Evolutionary conservation across 2,888 invertebrate genomes (phyloP), one percentile per base, ranked within the genome.

Genomic region (Amaurobius ferox): DNA sequence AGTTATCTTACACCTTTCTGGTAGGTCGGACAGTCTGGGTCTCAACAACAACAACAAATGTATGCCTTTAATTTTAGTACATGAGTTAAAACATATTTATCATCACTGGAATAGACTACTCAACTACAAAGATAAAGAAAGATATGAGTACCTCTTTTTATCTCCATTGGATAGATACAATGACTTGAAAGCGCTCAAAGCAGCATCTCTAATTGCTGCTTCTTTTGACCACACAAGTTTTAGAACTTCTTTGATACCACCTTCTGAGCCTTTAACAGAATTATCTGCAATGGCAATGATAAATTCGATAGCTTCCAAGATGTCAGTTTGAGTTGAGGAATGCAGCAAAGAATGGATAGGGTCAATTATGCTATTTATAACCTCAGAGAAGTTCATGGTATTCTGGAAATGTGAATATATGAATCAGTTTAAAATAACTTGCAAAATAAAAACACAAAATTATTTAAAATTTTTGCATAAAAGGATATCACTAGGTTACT

Each of bases 291-390:
- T 86, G 39, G 86, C 68, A 0, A 87, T 88, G 39, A 89, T 86
- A 66, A 89, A 96, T 85, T 96, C 95, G 30, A 98, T 95, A 0
- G 98, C 95, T 91, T 98, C 98, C 76, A 95, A 93, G 16, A 97
- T 95, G 91, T 98, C 98, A 0, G 95, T 94, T 3, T 94, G 93
- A 87, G 90, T 91, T 83, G 91, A 91, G 1, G 92, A 92, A 28
- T 91, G 90, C 13, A 98, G 92, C 90, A 97, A 92, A 26, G 94
- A 93, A 88, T 94, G 94, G 83, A 96, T 94, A n/a, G 94, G 91
- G 0, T 94, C 93, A 79, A 95, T 91, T 7, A 93, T 92, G 19
- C 91, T 90, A 88, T 93, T 93, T 19, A 94, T 90, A 73, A 92
- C 91, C 23, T 90, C 90, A 0, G 93, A 92, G 90, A 94, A 94